Evolutionary conservation across 2,113 vertebrate species (phyloP).

Genomic region (Circaetus cinerascens): DNA sequence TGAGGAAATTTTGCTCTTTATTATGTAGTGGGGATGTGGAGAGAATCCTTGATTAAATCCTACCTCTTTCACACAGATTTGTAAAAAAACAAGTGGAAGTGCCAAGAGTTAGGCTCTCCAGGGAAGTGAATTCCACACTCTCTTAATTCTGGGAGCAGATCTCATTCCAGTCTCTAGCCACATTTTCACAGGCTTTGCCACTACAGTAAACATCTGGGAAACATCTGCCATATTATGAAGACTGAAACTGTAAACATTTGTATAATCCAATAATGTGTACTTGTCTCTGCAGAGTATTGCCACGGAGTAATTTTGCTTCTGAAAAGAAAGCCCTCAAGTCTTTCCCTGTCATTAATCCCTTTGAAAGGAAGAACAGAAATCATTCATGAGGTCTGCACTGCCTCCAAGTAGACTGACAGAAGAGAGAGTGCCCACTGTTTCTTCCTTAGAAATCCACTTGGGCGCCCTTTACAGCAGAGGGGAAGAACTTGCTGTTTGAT

Average conservation of each 20-base stretch:
- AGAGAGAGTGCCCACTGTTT: background rate
- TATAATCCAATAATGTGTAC: background rate
- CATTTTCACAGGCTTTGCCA: background rate
- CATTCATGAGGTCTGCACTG: background rate
- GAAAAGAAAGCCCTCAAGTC: background rate
- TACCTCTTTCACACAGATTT: background rate
- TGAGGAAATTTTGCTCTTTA: background rate
- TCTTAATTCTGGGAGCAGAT: background rate
- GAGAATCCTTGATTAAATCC: background rate
- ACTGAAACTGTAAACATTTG: background rate
- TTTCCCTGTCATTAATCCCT: background rate
- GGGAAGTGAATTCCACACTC: background rate
- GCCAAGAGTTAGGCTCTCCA: background rate
- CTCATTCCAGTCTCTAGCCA: background rate
- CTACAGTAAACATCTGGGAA: background rate
- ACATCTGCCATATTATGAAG: background rate
- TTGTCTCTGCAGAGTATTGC: background rate
- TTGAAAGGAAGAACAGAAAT: background rate
- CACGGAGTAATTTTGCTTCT: background rate
- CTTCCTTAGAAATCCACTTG: background rate
- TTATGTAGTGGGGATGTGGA: background rate
- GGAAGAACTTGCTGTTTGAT: background rate
- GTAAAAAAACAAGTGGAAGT: background rate
- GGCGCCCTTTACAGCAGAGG: background rate
- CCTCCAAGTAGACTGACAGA: background rate